These are phyloP conservation scores for Agelas oroides DNA, from an alignment of 37 sponge, comb jelly and placozoan species.

Conservation along the genomic window DNA sequence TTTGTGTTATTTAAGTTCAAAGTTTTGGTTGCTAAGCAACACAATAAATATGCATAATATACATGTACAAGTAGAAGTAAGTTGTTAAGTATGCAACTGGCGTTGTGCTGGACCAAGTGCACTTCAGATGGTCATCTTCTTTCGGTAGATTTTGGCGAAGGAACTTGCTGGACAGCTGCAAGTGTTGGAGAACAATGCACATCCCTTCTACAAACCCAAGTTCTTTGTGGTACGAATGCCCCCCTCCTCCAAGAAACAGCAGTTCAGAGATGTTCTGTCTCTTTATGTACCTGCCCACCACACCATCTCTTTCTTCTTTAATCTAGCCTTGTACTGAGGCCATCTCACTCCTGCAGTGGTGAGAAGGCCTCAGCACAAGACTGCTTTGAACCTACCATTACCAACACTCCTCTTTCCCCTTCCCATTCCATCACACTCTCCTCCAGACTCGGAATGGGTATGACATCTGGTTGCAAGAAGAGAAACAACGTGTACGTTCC, in stretches of 20 bases:
- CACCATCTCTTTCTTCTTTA: not conserved
- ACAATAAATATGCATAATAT: no score
- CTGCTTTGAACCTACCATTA: no score
- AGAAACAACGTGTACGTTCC: slow-evolving; percentile 69
- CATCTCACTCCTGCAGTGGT: not conserved
- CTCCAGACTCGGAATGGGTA: slow-evolving; percentile 79
- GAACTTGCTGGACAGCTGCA: slow-evolving; percentile 72
- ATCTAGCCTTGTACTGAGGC: not conserved
- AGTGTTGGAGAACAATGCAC: slow-evolving; percentile 84
- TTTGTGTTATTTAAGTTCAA: no score
- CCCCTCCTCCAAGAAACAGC: not conserved
- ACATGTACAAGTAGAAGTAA: no score
- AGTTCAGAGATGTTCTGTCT: no score
- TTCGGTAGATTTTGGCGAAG: slow-evolving; percentile 65
- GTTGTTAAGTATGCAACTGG: no score
- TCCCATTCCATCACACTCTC: not conserved
- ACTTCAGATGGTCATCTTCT: not conserved
- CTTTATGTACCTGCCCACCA: no score
- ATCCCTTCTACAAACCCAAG: slow-evolving; percentile 82
- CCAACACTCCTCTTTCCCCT: no score
- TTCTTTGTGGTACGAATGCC: slow-evolving; percentile 54
- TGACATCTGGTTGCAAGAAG: slow-evolving; percentile 81
- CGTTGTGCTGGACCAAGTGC: not conserved
- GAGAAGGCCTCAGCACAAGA: no score
- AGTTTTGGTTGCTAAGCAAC: no score